Evolutionary conservation across 2,113 vertebrate genomes (phyloP), one percentile per base, ranked within the genome.

Genomic region (Echinops telfairi): DNA sequence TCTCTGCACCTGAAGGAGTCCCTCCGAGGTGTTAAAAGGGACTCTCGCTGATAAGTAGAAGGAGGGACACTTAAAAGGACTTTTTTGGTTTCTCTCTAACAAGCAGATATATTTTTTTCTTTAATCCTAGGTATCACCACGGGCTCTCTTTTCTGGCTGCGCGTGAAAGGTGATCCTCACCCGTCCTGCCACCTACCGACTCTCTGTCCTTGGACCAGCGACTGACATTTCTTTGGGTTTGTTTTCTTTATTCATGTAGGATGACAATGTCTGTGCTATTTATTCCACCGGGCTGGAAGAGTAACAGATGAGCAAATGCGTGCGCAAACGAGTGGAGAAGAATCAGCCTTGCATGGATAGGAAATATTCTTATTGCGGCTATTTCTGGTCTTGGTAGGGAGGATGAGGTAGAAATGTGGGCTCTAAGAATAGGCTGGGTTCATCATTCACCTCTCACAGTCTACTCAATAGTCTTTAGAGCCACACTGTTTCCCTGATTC

Each of bases 341-440:
- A 88, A 76, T 75, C 43, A 92, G 79, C 68, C 2, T 53, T 43
- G 85, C 47, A 6, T 81, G 78, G 71, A 81, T 66, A 89, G 47
- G 90, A 90, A 95, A 43, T 36, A 47, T 58, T 53, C 27, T n/a
- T 83, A 43, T 57, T 91, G 82, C 79, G 40, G 31, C 84, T 86
- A 79, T 95, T 91, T 95, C 10, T 91, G 79, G 36, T 53, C 38
- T 88, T 53, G n/a, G 23, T 43, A 10, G 68, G 60, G 60, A 75
- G 71, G 27, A 23, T 4, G 38, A 79, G 43, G 58, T 79, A 89
- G 33, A 53, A 23, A 53, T 1, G 5, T 0, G 0, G n/a, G 31
- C 31, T 58, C 86, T 71, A 87, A 91, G 93, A 94, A 94, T 12
- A 95, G 86, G 27, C 20, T 7, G 6, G 17, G 86, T 88, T 58